These are phyloP conservation scores for Thamnophis elegans DNA, from an alignment of 2,797 vertebrate species.

Conservation along the genomic window DNA sequence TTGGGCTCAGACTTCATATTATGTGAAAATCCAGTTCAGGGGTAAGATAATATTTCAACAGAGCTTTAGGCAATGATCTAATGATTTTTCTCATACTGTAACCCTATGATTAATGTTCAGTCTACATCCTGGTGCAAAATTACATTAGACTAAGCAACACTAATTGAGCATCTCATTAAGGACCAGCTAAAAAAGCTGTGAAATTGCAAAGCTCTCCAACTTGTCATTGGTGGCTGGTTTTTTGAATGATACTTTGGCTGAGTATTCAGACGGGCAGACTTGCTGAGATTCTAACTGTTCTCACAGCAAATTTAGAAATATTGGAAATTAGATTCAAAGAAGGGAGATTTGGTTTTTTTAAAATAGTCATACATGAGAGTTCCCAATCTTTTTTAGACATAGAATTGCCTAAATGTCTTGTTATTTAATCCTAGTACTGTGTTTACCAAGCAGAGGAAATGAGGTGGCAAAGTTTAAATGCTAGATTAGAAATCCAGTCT, in stretches of 20 bases:
- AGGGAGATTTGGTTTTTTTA: not conserved
- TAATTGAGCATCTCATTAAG: constrained; percentile 18
- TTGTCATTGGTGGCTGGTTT: not conserved
- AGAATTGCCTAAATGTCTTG: not conserved
- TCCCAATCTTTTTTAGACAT: not conserved
- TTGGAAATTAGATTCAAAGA: constrained; percentile 12
- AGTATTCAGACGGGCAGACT: not conserved
- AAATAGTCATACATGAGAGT: not conserved
- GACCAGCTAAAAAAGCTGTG: not conserved
- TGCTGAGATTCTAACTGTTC: not conserved
- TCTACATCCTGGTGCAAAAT: constrained; percentile 6
- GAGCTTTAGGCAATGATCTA: constrained; percentile 26
- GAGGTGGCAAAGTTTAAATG: not conserved
- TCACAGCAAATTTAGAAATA: not conserved
- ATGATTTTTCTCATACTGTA: constrained; percentile 24
- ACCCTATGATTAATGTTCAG: constrained; percentile 24
- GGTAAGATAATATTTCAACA: not conserved
- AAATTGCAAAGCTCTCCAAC: constrained; percentile 16
- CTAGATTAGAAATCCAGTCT: not conserved
- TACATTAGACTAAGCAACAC: constrained; percentile 2
- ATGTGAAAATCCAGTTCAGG: not conserved
- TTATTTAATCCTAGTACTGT: not conserved
- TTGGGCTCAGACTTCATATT: not conserved
- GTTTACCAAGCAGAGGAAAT: not conserved
- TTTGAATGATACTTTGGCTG: not conserved